Conservation (phyloP, 1,140 invertebrate species). For the Anoplophora glabripennis region DNA sequence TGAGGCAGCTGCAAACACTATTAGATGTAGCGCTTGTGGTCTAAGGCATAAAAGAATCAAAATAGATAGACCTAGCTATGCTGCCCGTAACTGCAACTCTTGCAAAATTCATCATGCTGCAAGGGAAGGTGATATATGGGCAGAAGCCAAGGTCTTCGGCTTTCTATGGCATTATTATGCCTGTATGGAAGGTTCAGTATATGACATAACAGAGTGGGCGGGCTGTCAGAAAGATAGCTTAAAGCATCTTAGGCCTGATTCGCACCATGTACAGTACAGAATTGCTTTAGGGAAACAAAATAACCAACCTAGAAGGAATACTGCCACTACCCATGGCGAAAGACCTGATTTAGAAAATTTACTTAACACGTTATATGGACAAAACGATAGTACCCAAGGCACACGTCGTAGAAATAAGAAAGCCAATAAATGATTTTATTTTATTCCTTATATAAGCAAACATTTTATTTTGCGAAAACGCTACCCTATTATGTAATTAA, state of each 20-base stretch:
- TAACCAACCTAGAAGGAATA: slow-evolving; percentile 32
- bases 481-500: not conserved
- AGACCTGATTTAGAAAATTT: slow-evolving; percentile 46
- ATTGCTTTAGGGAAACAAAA: slow-evolving; percentile 71
- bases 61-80: slow-evolving; percentile 82
- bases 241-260: slow-evolving; percentile 78
- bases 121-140: slow-evolving; percentile 96
- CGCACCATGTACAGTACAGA: slow-evolving; percentile 88
- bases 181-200: slow-evolving; percentile 92
- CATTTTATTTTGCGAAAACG: slow-evolving; percentile 11
- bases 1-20: slow-evolving; percentile 87
- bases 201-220: slow-evolving; percentile 95
- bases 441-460: slow-evolving; percentile 11
- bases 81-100: slow-evolving; percentile 82
- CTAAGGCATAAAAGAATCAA: slow-evolving; percentile 81
- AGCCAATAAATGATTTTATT: slow-evolving; percentile 23
- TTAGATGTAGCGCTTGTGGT: slow-evolving; percentile 88
- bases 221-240: slow-evolving; percentile 84
- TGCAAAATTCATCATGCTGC: slow-evolving; percentile 90
- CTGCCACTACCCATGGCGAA: slow-evolving; percentile 30
- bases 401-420: slow-evolving; percentile 33
- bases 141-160: slow-evolving; percentile 83
- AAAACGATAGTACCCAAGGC: slow-evolving; percentile 25
- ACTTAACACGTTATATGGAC: slow-evolving; percentile 45
- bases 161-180: slow-evolving; percentile 91